A percentile compares a stretch with the other conserved stretches of the same genome.
These are phyloP conservation scores for Aphaenogaster ashmeadi DNA, from an alignment of 1,140 invertebrate genomes.

Conservation along the genomic window DNA sequence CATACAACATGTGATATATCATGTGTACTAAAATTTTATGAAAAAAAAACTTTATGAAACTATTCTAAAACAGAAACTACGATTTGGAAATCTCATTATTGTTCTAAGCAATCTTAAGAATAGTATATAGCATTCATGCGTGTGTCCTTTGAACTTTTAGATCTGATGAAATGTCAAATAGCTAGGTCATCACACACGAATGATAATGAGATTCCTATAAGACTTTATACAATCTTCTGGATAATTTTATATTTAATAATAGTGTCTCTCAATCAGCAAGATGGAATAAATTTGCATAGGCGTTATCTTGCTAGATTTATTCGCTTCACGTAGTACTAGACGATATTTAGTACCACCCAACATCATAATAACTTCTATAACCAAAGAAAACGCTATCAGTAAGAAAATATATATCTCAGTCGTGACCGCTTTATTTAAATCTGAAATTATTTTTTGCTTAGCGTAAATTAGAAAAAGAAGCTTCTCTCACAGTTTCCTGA, in stretches of 20 bases:
- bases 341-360: conserved; percentile 6
- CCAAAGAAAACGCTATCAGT: not conserved
- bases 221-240: conserved; percentile 20
- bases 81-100: not conserved
- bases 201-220: conserved; percentile 36
- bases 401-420: not conserved
- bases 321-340: conserved; percentile 37
- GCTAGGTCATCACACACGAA: not conserved
- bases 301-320: conserved; percentile 25
- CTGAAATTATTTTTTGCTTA: conserved; percentile 7
- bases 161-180: conserved; percentile 48
- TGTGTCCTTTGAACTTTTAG: conserved; percentile 53
- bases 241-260: conserved; percentile 47
- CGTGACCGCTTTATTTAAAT: not conserved
- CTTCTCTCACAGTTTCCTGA: not conserved
- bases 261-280: conserved; percentile 14
- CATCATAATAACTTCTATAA: not conserved
- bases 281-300: conserved; percentile 53
- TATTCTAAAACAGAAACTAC: not conserved
- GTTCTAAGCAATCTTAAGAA: conserved; percentile 17
- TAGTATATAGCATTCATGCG: conserved; percentile 10
- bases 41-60: not conserved
- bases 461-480: not conserved
- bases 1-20: not conserved
- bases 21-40: not conserved